Evolutionary conservation across 2,797 vertebrate species (phyloP), one percentile per base, ranked within the genome.

Genomic region (Lophius americanus): DNA sequence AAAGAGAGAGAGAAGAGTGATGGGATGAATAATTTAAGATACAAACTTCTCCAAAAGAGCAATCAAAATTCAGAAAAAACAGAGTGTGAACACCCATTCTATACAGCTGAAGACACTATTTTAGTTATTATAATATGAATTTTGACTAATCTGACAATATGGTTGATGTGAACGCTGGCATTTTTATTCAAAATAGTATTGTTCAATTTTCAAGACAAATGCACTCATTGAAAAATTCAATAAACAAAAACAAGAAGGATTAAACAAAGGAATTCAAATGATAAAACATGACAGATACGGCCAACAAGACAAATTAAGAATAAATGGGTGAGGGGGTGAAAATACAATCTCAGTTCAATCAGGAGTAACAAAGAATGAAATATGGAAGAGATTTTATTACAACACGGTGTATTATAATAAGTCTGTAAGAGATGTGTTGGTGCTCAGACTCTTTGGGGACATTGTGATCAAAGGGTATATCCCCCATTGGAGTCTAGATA

Each of bases 11-110:
- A 52, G 51, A 39, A 60, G 64, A 72, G 68, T 57, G 60, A 80
- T 47, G 60, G 44, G 49, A 85, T 89, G 81, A 90, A 91, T 90
- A 87, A 89, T 87, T 86, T 61, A 91, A 86, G 74, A 73, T 43
- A 58, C 59, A 82, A 88, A 85, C 65, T 75, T 82, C 71, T 81
- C 60, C 65, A 77, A 84, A 78, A 78, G 51, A 73, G 60, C 75
- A 51, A 82, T 88, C 64, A 70, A 69, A 81, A 78, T 75, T 75
- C 75, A 71, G 51, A 38, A 73, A 4, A 83, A 81, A 75, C 75
- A 58, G 14, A 54, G 58, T 41, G 41, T 32, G 39, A 5, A 76
- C 37, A n/a, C 39, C 14, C 3, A 32, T 57, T 61, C 50, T 64
- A 70, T 53, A 68, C 48, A 53, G 42, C 12, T 64, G 51, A 71